phyloP scores from a whole-genome alignment of 2,888 invertebrate genomes.

The Trisateles emortualis region DNA sequence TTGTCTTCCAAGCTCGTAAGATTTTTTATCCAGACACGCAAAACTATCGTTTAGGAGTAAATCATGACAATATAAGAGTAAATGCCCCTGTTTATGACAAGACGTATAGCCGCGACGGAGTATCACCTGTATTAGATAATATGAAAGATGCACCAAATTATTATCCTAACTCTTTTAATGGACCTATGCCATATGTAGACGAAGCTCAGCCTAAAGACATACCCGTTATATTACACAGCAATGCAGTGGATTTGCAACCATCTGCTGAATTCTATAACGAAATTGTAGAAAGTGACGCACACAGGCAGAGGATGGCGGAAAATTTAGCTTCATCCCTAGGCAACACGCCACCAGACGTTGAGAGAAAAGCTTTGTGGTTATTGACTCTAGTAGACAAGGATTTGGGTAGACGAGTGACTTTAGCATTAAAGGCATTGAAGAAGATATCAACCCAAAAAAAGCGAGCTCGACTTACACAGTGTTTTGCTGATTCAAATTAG shows the following conservation, averaged over 20 bases:
- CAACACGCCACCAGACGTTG: conserved; percentile 18
- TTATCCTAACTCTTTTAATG: conserved; percentile 96
- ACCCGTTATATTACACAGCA: conserved; percentile 51
- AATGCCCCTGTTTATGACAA: conserved; percentile 64
- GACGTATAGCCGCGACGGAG: conserved; percentile 78
- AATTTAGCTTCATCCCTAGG: conserved; percentile 27
- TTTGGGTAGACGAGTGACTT: conserved; percentile 12
- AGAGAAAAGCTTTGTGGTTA: conserved; percentile 16
- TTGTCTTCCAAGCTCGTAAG: conserved; percentile 60
- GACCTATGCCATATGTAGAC: conserved; percentile 90
- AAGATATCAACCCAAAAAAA: conserved; percentile 8
- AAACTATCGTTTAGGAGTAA: conserved; percentile 66
- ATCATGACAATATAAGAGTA: conserved; percentile 65
- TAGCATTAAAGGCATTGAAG: conserved; percentile 10
- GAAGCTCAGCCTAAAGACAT: conserved; percentile 55
- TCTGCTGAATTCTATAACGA: conserved; percentile 90
- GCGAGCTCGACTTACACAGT: conserved; percentile 10
- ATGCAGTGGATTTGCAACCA: conserved; percentile 82
- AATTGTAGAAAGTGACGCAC: conserved; percentile 40
- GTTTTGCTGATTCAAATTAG: conserved; percentile 12
- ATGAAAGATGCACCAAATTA: conserved; percentile 96
- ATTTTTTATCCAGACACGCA: conserved; percentile 66
- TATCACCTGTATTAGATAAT: conserved; percentile 90
- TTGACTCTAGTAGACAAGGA: conserved; percentile 17
- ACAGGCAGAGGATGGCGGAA: conserved; percentile 38